These are phyloP conservation scores for Zaprionus africanus DNA, from an alignment of 1,140 invertebrate species.

Conservation along the genomic window DNA sequence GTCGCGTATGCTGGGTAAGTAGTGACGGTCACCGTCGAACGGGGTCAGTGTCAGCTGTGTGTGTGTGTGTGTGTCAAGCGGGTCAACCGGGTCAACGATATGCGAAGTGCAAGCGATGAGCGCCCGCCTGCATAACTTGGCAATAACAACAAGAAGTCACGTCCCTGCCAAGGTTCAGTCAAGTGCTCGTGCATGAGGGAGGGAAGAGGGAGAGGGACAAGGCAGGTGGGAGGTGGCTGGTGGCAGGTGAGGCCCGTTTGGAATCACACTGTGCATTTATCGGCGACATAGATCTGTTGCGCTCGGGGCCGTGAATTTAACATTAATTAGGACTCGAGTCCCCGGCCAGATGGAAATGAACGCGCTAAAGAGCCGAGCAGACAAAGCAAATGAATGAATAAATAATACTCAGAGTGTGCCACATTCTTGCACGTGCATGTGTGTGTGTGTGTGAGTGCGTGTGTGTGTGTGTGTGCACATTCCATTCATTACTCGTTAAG, in stretches of 20 bases:
- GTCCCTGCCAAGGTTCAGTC: conserved; percentile 9
- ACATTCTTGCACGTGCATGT: neutral
- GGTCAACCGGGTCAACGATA: conserved; percentile 73
- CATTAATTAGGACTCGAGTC: conserved; percentile 8
- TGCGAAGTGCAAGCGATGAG: conserved; percentile 68
- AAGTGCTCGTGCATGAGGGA: neutral
- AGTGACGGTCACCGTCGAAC: conserved; percentile 31
- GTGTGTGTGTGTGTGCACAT: neutral
- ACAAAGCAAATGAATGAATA: conserved; percentile 10
- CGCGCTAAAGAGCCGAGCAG: conserved; percentile 1
- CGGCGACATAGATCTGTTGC: conserved; percentile 7
- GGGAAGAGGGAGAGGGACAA: neutral
- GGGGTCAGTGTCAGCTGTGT: conserved; percentile 71
- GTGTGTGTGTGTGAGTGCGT: neutral
- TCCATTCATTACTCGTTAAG: neutral
- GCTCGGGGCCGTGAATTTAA: conserved; percentile 10
- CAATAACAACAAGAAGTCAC: conserved; percentile 50
- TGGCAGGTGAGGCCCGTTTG: neutral
- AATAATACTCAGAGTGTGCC: neutral
- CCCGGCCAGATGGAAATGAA: conserved; percentile 1
- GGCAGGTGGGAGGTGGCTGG: too few relatives aligned
- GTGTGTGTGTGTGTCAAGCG: conserved; percentile 61
- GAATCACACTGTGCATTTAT: conserved; percentile 4
- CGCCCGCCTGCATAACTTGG: conserved; percentile 70
- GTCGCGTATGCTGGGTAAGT: conserved; percentile 77